phyloP scores from a whole-genome alignment of 2,797 vertebrate genomes.

The Allobates femoralis region DNA sequence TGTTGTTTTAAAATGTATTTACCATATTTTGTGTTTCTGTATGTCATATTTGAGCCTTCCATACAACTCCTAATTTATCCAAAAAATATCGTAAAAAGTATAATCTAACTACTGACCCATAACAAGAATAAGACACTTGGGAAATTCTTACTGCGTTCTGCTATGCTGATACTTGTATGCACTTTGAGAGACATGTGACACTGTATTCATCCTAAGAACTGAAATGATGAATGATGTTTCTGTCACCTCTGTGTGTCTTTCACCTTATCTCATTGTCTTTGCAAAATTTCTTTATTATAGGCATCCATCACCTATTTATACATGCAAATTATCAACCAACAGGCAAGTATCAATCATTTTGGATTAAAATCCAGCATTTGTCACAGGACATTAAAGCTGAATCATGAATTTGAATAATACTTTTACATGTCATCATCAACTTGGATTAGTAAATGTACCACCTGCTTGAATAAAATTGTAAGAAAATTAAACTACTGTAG shows the following conservation, averaged over 20 bases:
- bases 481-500: background rate
- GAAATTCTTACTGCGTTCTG: slow-evolving; percentile 44
- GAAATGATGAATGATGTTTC: slow-evolving; percentile 68
- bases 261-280: slow-evolving; percentile 60
- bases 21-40: no score
- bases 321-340: slow-evolving; percentile 28
- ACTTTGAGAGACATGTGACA: slow-evolving; percentile 36
- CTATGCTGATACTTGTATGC: slow-evolving; percentile 23
- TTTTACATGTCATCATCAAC: slow-evolving; percentile 10
- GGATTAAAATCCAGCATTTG: slow-evolving; percentile 13
- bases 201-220: slow-evolving; percentile 50
- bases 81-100: background rate
- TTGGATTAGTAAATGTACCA: background rate
- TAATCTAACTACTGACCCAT: slow-evolving; percentile 65
- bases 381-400: slow-evolving; percentile 1
- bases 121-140: slow-evolving; percentile 38
- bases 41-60: no score
- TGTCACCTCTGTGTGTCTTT: slow-evolving; percentile 62
- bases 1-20: no score
- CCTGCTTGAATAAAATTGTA: background rate
- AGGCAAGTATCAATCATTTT: background rate
- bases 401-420: background rate
- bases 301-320: slow-evolving; percentile 39
- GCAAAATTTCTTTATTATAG: slow-evolving; percentile 48
- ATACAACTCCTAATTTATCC: background rate